Evolutionary conservation across 1,140 invertebrate genomes (phyloP).

Genomic region (Nymphalis io): DNA sequence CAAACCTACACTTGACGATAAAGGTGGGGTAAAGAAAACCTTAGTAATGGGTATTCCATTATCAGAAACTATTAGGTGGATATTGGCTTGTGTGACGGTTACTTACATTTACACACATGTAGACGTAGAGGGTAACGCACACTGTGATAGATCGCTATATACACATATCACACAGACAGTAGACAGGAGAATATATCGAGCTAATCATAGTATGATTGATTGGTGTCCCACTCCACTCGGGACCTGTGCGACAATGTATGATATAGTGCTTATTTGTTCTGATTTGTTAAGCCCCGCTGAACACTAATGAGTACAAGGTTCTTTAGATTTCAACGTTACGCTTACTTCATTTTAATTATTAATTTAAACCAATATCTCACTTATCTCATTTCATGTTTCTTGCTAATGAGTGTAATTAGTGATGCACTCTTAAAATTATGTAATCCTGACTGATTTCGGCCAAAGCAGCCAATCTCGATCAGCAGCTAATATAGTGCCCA

Average conservation of each 20-base stretch:
- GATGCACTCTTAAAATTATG: too few relatives aligned
- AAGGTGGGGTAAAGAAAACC: not conserved
- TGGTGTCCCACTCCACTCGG: slow-evolving; percentile 20
- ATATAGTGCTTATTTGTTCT: slow-evolving; percentile 52
- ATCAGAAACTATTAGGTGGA: slow-evolving; percentile 14
- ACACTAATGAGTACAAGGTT: not conserved
- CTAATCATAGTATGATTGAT: slow-evolving; percentile 30
- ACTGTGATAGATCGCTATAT: slow-evolving; percentile 6
- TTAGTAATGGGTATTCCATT: slow-evolving; percentile 18
- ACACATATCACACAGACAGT: not conserved
- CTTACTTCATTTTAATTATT: not conserved
- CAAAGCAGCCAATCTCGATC: too few relatives aligned
- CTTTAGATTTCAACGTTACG: not conserved
- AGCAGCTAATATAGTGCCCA: too few relatives aligned
- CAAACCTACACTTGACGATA: too few relatives aligned
- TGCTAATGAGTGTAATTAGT: too few relatives aligned
- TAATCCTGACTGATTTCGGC: too few relatives aligned
- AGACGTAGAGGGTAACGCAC: not conserved
- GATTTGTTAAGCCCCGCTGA: slow-evolving; percentile 52
- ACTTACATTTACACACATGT: not conserved
- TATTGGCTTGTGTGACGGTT: not conserved
- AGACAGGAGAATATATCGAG: slow-evolving; percentile 13
- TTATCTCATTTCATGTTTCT: not conserved
- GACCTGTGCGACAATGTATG: slow-evolving; percentile 25
- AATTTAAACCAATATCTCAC: not conserved